Conservation (phyloP, 2,113 vertebrate genomes). For the Thamnophis sirtalis region DNA sequence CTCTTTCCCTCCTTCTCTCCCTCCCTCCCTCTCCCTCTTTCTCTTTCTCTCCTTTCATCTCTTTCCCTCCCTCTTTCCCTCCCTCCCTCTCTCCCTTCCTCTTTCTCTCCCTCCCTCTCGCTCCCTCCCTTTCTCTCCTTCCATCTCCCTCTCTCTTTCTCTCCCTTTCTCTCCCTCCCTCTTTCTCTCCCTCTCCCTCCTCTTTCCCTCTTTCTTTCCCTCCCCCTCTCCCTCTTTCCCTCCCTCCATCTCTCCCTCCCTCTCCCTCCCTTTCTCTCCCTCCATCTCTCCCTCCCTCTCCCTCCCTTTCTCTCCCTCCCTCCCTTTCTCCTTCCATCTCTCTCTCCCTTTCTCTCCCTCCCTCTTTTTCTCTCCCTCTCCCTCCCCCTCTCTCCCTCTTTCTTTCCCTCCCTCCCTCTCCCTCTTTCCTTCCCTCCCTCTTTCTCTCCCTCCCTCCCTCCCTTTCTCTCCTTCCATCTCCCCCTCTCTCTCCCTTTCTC, state of each 20-base stretch:
- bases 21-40: accelerated
- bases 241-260: too few relatives aligned
- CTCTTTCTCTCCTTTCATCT: not conserved
- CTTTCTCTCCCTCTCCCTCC: not conserved
- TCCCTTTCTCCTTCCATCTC: accelerated
- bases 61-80: too few relatives aligned
- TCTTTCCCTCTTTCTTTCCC: too few relatives aligned
- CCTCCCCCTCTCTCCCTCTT: accelerated
- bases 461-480: too few relatives aligned
- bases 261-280: not conserved
- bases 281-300: too few relatives aligned
- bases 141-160: too few relatives aligned
- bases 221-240: too few relatives aligned
- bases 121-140: too few relatives aligned
- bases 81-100: accelerated
- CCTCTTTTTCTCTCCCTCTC: too few relatives aligned
- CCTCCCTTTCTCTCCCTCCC: too few relatives aligned
- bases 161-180: accelerated
- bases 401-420: accelerated
- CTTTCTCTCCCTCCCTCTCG: not conserved
- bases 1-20: too few relatives aligned
- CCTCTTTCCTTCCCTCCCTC: not conserved
- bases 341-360: accelerated
- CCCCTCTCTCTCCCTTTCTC: accelerated
- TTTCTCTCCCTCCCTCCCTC: too few relatives aligned